phyloP scores from a whole-genome alignment of 2,797 vertebrate genomes.

The Chlorospingus flavigularis region DNA sequence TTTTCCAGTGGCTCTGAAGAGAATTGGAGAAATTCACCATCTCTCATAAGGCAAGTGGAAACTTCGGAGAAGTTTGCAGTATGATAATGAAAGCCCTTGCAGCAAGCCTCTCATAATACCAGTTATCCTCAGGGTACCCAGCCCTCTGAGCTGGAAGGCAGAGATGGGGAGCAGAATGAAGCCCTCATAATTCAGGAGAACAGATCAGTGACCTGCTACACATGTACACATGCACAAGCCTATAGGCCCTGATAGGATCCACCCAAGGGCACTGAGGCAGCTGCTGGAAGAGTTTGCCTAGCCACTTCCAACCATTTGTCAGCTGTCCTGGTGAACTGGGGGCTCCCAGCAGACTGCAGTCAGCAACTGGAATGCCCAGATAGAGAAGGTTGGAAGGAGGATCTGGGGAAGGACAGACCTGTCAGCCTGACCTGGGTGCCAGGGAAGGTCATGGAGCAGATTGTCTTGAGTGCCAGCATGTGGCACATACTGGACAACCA shows the following conservation, averaged over 20 bases:
- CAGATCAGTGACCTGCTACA: not conserved
- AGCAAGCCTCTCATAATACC: not conserved
- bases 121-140: not conserved
- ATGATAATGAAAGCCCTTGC: not conserved
- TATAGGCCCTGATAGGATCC: not conserved
- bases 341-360: no score
- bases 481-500: not conserved
- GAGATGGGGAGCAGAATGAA: not conserved
- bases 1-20: not conserved
- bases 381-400: rapidly evolving
- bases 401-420: not conserved
- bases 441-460: not conserved
- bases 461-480: not conserved
- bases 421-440: not conserved
- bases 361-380: not conserved
- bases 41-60: not conserved
- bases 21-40: not conserved
- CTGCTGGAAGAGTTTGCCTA: not conserved
- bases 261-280: not conserved
- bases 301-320: not conserved
- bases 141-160: not conserved
- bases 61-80: not conserved
- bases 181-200: not conserved
- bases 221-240: not conserved
- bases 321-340: not conserved